A percentile compares a stretch with the other conserved stretches of the same genome.
Conservation (phyloP, 2,797 vertebrate genomes). For the Naso thynnoides region DNA sequence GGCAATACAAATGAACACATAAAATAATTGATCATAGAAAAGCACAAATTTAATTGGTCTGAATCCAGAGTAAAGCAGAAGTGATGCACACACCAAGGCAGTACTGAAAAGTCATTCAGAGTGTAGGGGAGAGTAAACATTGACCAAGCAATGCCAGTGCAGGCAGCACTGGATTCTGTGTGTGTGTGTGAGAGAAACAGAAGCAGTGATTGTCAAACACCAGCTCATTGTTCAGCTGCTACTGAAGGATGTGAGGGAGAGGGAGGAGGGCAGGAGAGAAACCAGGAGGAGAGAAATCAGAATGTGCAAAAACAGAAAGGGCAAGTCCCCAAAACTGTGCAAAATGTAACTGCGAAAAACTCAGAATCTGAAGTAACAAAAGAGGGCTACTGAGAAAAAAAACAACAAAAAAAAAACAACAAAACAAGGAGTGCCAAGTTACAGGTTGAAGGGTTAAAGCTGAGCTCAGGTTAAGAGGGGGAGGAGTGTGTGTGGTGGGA, state of each 20-base stretch:
- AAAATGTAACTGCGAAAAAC: conserved; percentile 70
- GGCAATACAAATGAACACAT: conserved; percentile 76
- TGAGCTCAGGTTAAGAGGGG: conserved; percentile 83
- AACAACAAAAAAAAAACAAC: conserved; percentile 21
- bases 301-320: conserved; percentile 63
- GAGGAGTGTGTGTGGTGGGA: conserved; percentile 78
- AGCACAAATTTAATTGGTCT: conserved; percentile 70
- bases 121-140: conserved; percentile 77
- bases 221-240: conserved; percentile 77
- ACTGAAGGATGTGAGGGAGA: conserved; percentile 64
- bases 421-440: conserved; percentile 80
- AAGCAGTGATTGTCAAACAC: conserved; percentile 85
- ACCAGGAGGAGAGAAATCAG: conserved; percentile 56
- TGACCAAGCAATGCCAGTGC: conserved; percentile 80
- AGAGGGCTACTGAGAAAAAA: conserved; percentile 56
- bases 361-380: conserved; percentile 59
- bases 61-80: conserved; percentile 83
- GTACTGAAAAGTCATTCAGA: conserved; percentile 80
- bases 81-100: conserved; percentile 81
- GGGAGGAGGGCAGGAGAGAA: conserved; percentile 30
- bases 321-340: conserved; percentile 61
- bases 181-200: conserved; percentile 75
- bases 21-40: conserved; percentile 68
- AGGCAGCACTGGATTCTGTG: conserved; percentile 72
- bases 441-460: conserved; percentile 85